These are phyloP conservation scores for Styela clava DNA, from an alignment of 23 tunicate genomes.

Conservation along the genomic window DNA sequence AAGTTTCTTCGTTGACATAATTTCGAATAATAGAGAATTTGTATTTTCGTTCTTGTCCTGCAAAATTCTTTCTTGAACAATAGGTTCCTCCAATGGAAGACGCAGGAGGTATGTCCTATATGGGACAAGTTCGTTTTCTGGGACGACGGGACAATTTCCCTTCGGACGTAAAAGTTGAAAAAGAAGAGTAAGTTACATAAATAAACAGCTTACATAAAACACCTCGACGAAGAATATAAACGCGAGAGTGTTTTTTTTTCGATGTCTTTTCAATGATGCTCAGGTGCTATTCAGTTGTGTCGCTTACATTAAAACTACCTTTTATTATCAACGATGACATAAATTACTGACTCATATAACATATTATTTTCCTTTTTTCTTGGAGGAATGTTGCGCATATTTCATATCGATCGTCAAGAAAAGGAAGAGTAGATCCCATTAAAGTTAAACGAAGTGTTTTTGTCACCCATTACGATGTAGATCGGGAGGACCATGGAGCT, in stretches of 20 bases:
- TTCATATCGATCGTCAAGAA: conserved; percentile 25
- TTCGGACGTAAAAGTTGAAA: conserved; percentile 17
- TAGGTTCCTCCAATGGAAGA: conserved; percentile 16
- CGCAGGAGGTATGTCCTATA: conserved; percentile 1
- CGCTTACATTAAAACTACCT: no score
- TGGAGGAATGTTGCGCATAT: conserved; percentile 37
- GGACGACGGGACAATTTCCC: conserved; percentile 10
- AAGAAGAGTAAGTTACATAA: conserved; percentile 7
- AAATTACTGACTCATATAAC: background rate
- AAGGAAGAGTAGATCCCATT: background rate
- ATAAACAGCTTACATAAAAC: background rate
- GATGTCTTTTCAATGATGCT: no score
- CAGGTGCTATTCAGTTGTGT: no score
- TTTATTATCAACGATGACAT: background rate
- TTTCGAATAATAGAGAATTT: no score
- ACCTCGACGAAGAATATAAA: background rate
- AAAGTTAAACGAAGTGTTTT: background rate
- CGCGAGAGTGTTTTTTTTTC: background rate
- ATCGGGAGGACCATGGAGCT: background rate
- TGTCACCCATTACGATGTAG: conserved; percentile 5
- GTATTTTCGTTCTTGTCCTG: no score
- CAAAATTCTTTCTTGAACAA: no score
- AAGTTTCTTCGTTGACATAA: background rate
- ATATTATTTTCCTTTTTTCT: background rate
- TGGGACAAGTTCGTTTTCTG: conserved; percentile 4